Base-by-base conservation (phyloP, 2,113 vertebrate genomes). In the Empidonax traillii region DNA sequence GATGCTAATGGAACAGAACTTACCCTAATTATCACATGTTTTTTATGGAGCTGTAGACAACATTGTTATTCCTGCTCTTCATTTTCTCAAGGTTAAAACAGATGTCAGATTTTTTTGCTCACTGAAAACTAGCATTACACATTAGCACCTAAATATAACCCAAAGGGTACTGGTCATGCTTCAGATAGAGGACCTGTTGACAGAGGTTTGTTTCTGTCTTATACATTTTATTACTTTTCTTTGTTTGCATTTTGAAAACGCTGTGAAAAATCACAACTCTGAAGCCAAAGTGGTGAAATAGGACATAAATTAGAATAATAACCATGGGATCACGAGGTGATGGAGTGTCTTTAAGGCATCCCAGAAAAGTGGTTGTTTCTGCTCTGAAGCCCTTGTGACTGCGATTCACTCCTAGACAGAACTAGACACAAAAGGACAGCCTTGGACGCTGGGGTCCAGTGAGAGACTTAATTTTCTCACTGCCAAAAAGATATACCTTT, bases 1-100 rank as follows among this genome's bases (percentile, higher is more conserved):
- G 68, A 41, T n/a, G 35, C 58, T 83, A 96, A 85, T 78, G 79
- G 87, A 95, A 78, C n/a, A 89, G 63, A 37, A 69, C 21, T 92
- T 88, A 56, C 44, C 35, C 80, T 82, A 69, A 74, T 33, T 87
- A 47, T 10, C 7, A 69, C 31, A 39, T 47, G 17, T 21, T 85
- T 85, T 58, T 87, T 43, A 78, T 39, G 10, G 43, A 69, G 13
- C 59, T 63, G 24, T 24, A 53, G 75, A 62, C 31, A 85, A 9
- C 20, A 28, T 49, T 53, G 47, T 2, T 30, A 37, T 35, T 33
- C 46, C 51, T 44, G 11, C 12, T 69, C 41, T 51, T 20, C 18
- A 13, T 81, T 89, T 77, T 77, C 25, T 84, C n/a, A 39, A 16
- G 10, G 13, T 81, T 74, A 85, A 89, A 82, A 76, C 7, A 27